A percentile compares a stretch with the other conserved stretches of the same genome.
Conservation (phyloP, 2,888 invertebrate genomes). For the Rhagonycha fulva region DNA sequence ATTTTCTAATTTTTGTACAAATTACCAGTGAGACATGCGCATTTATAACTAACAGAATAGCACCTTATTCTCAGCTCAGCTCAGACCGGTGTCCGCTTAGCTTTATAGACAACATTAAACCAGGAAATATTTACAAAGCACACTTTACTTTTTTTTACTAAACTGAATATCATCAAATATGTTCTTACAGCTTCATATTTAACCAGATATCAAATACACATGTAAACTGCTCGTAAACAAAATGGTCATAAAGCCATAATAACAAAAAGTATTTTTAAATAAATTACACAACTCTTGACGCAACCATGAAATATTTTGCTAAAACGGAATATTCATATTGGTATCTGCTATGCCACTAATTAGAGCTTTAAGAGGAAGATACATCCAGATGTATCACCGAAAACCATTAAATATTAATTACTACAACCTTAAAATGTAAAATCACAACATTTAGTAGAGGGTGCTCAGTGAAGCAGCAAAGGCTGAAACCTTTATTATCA, state of each 20-base stretch:
- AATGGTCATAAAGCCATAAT: neutral
- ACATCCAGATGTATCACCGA: neutral
- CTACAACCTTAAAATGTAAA: neutral
- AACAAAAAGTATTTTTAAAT: neutral
- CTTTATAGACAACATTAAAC: no score
- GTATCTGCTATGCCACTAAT: neutral
- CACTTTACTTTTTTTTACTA: no score
- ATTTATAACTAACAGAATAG: no score
- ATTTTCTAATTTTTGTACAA: no score
- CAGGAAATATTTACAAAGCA: no score
- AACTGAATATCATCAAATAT: no score
- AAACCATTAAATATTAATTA: neutral
- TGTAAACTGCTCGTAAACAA: no score
- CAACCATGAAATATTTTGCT: neutral
- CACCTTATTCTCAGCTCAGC: no score
- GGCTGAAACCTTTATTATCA: neutral
- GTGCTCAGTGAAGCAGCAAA: neutral
- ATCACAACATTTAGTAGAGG: neutral
- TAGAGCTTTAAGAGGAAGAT: neutral
- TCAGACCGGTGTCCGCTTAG: no score
- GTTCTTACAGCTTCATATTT: no score
- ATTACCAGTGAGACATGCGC: no score
- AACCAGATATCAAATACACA: no score
- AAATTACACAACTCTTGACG: neutral
- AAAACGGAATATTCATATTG: neutral